phyloP scores from a whole-genome alignment of 2,888 invertebrate genomes.

The Troglohyphantes excavatus region DNA sequence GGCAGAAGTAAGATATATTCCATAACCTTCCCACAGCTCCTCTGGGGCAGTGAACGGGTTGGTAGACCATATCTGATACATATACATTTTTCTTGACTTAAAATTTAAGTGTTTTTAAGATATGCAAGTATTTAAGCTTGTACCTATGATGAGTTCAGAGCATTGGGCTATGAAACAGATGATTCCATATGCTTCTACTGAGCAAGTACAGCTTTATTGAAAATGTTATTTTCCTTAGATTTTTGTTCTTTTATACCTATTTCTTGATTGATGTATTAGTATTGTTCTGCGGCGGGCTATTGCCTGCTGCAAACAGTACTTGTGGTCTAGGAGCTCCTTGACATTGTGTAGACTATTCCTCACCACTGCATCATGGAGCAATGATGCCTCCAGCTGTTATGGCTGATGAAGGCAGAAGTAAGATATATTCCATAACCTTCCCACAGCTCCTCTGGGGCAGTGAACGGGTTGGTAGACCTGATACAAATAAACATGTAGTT shows the following conservation, averaged over 20 bases:
- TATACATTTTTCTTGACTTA: not conserved
- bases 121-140: too few relatives aligned
- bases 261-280: slow-evolving; percentile 16
- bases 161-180: too few relatives aligned
- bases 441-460: slow-evolving; percentile 42
- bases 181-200: too few relatives aligned
- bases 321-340: slow-evolving; percentile 56
- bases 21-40: slow-evolving; percentile 65
- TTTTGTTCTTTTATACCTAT: too few relatives aligned
- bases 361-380: slow-evolving; percentile 52
- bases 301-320: not conserved
- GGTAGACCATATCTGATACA: slow-evolving; percentile 74
- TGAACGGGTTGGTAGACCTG: slow-evolving; percentile 73
- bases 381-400: slow-evolving; percentile 57
- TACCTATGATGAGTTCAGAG: too few relatives aligned
- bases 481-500: too few relatives aligned
- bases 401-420: slow-evolving; percentile 55
- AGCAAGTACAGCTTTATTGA: too few relatives aligned
- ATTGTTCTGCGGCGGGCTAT: not conserved
- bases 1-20: slow-evolving; percentile 72
- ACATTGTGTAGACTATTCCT: slow-evolving; percentile 47
- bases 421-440: slow-evolving; percentile 75
- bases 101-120: too few relatives aligned
- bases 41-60: slow-evolving; percentile 53
- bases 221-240: too few relatives aligned